Evolutionary conservation across 2,888 invertebrate species (phyloP).

Genomic region (Embidobia sp.): DNA sequence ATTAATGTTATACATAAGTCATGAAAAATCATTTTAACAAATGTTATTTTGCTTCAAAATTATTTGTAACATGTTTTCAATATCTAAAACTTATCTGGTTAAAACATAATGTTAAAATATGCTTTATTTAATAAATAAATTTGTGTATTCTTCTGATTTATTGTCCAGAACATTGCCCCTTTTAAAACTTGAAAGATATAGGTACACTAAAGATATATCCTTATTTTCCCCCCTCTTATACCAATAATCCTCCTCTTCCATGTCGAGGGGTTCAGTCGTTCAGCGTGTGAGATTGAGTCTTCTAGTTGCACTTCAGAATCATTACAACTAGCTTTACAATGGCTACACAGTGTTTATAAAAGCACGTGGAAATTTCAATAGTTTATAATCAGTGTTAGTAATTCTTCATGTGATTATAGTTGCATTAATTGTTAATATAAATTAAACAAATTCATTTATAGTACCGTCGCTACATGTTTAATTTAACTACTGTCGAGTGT

Average conservation of each 20-base stretch:
- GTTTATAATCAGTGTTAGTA: constrained; percentile 6
- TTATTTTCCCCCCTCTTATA: constrained; percentile 14
- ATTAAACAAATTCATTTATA: too few relatives aligned
- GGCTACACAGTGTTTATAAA: constrained; percentile 25
- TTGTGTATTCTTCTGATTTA: too few relatives aligned
- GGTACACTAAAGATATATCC: background rate
- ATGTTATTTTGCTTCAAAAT: too few relatives aligned
- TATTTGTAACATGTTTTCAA: too few relatives aligned
- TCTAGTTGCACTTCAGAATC: constrained; percentile 23
- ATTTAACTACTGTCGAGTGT: too few relatives aligned
- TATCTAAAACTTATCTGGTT: too few relatives aligned
- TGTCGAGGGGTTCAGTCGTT: constrained; percentile 20
- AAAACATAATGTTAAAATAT: too few relatives aligned
- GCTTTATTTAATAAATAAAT: too few relatives aligned
- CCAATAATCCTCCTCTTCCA: constrained; percentile 1
- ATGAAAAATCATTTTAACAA: too few relatives aligned
- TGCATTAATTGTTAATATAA: background rate
- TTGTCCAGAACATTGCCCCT: background rate
- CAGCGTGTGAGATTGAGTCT: constrained; percentile 12
- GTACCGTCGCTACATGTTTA: too few relatives aligned
- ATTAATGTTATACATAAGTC: too few relatives aligned
- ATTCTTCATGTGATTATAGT: too few relatives aligned
- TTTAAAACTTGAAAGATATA: background rate
- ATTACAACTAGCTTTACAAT: constrained; percentile 15
- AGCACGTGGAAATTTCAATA: constrained; percentile 17